Conservation (phyloP, 2,888 invertebrate genomes). For the Teleiodes luculella region DNA sequence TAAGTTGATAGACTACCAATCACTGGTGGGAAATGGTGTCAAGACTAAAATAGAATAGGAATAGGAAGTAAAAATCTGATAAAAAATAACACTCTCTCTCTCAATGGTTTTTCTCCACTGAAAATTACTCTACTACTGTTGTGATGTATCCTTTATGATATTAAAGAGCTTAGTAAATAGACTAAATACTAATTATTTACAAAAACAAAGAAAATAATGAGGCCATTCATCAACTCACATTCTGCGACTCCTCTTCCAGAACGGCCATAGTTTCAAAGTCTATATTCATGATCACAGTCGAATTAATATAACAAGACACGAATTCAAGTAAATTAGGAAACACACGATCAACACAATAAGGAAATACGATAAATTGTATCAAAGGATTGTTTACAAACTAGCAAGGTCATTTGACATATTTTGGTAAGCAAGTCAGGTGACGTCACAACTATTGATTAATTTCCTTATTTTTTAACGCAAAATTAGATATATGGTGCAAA, state of each 20-base stretch:
- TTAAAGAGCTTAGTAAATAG: no score
- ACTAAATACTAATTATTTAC: neutral
- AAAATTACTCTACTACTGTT: no score
- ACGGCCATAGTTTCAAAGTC: constrained; percentile 81
- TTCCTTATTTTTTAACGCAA: neutral
- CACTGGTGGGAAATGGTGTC: constrained; percentile 31
- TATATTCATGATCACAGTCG: constrained; percentile 63
- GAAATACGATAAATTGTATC: constrained; percentile 65
- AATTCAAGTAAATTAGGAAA: constrained; percentile 57
- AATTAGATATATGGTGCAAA: no score
- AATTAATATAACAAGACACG: constrained; percentile 25
- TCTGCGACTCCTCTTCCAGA: constrained; percentile 80
- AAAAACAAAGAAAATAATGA: constrained; percentile 46
- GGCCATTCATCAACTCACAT: constrained; percentile 62
- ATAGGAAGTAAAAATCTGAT: constrained; percentile 26
- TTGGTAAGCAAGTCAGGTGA: constrained; percentile 57
- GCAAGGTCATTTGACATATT: constrained; percentile 83
- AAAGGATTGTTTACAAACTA: constrained; percentile 86
- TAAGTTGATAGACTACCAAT: constrained; percentile 25
- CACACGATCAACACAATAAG: constrained; percentile 68
- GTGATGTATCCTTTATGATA: no score
- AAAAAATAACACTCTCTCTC: no score
- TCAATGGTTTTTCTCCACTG: no score
- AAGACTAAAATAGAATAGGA: constrained; percentile 29
- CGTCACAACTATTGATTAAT: constrained; percentile 28